phyloP scores from a whole-genome alignment of 2,888 invertebrate genomes.

The Synanthedon tipuliformis region DNA sequence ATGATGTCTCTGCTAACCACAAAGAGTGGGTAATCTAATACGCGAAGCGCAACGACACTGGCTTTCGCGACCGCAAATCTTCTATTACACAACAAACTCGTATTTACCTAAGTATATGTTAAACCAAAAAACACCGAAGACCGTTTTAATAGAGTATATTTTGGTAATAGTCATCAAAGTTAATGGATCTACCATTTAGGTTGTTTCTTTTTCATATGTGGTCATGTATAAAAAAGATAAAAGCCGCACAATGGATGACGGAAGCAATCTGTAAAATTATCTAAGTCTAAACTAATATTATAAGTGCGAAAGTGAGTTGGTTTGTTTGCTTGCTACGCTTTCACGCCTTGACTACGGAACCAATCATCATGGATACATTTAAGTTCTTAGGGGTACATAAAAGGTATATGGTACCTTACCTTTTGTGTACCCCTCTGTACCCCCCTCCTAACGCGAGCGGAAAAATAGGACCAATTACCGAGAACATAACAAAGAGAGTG shows the following conservation, averaged over 20 bases:
- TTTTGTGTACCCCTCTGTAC: no score
- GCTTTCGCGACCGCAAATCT: slow-evolving; percentile 62
- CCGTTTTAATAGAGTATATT: not conserved
- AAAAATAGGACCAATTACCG: no score
- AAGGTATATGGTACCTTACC: no score
- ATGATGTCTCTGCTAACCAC: slow-evolving; percentile 60
- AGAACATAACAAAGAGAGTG: no score
- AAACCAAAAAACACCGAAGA: not conserved
- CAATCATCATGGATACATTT: no score
- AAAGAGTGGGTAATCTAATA: slow-evolving; percentile 65
- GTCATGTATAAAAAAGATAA: slow-evolving; percentile 39
- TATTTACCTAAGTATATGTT: slow-evolving; percentile 12
- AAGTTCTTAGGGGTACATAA: no score
- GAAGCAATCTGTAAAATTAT: no score
- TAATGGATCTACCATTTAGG: slow-evolving; percentile 49
- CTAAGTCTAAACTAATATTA: no score
- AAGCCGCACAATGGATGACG: slow-evolving; percentile 5
- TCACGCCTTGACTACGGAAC: no score
- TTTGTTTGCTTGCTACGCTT: no score
- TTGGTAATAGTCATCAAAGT: slow-evolving; percentile 5
- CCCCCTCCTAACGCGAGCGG: no score
- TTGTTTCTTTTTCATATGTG: slow-evolving; percentile 56
- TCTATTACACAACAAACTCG: slow-evolving; percentile 45
- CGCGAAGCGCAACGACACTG: slow-evolving; percentile 67
- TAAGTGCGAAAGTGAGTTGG: no score